phyloP scores from a whole-genome alignment of 2,113 vertebrate genomes.

The Sapayoa aenigma region DNA sequence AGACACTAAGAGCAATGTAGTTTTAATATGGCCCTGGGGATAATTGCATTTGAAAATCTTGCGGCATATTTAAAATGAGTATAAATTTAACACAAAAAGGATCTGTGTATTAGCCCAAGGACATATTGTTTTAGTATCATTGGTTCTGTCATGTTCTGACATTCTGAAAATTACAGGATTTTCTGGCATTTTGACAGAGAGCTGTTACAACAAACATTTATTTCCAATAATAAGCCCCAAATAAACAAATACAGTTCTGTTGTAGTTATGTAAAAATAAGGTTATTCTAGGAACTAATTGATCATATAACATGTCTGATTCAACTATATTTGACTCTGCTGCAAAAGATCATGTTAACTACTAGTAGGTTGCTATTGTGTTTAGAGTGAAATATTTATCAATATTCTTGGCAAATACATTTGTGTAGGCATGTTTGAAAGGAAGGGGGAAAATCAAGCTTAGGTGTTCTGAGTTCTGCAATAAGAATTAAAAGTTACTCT shows the following conservation, averaged over 20 bases:
- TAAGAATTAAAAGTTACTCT: conserved; percentile 35
- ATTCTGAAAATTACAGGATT: background rate
- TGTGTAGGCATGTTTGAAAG: background rate
- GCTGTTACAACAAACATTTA: background rate
- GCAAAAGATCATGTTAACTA: conserved; percentile 1
- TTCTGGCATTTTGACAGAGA: conserved; percentile 26
- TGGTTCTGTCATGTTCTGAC: background rate
- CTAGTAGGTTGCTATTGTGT: background rate
- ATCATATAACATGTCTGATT: background rate
- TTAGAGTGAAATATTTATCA: background rate
- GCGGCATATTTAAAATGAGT: background rate
- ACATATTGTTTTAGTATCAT: conserved; percentile 3
- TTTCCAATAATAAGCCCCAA: background rate
- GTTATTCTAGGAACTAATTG: conserved; percentile 43
- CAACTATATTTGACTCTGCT: conserved; percentile 11
- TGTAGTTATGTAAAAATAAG: background rate
- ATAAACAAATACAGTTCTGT: background rate
- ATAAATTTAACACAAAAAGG: background rate
- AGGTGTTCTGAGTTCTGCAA: background rate
- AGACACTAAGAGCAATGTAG: background rate
- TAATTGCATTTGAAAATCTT: background rate
- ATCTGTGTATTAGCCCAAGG: conserved; percentile 12
- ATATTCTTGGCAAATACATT: background rate
- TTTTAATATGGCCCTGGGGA: background rate
- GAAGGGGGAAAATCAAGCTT: background rate